Conservation (phyloP, 2,888 invertebrate species). For the Dermolepida albohirtum region DNA sequence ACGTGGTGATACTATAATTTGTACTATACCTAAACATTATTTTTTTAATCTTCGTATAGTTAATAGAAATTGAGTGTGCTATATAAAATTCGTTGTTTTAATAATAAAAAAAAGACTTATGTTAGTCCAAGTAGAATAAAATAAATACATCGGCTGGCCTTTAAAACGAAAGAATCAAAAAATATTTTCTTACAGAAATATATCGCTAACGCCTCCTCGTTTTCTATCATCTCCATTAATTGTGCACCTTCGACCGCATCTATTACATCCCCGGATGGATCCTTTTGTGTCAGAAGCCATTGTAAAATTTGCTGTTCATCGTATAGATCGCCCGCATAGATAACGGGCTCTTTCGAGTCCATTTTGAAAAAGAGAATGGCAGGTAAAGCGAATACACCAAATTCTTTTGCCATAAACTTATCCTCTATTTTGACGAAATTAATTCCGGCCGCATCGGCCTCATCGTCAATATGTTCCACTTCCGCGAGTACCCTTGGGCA, state of each 20-base stretch:
- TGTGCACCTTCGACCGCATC: conserved; percentile 88
- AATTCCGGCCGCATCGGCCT: conserved; percentile 89
- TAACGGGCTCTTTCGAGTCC: conserved; percentile 89
- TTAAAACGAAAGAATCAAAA: neutral
- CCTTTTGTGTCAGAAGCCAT: conserved; percentile 92
- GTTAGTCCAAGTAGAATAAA: neutral
- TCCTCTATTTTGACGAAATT: conserved; percentile 95
- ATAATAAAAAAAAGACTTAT: neutral
- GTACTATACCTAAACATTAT: too few species aligned
- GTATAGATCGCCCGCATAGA: conserved; percentile 90
- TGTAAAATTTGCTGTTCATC: conserved; percentile 89
- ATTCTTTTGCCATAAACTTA: conserved; percentile 85
- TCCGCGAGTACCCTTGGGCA: conserved; percentile 88
- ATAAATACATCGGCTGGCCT: conserved; percentile 1
- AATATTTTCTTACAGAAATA: conserved; percentile 86
- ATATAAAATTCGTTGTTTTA: too few species aligned
- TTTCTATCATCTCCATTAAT: conserved; percentile 79
- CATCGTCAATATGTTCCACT: conserved; percentile 94
- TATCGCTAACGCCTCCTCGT: conserved; percentile 86
- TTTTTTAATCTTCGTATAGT: too few species aligned
- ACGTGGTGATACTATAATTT: too few species aligned
- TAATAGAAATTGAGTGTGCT: too few species aligned
- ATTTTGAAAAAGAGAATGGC: conserved; percentile 91
- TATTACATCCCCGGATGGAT: conserved; percentile 91
- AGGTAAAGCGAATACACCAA: conserved; percentile 90